A percentile compares a stretch with the other conserved stretches of the same genome.
phyloP scores from a whole-genome alignment of 2,113 vertebrate species.

The Orthonyx spaldingii region DNA sequence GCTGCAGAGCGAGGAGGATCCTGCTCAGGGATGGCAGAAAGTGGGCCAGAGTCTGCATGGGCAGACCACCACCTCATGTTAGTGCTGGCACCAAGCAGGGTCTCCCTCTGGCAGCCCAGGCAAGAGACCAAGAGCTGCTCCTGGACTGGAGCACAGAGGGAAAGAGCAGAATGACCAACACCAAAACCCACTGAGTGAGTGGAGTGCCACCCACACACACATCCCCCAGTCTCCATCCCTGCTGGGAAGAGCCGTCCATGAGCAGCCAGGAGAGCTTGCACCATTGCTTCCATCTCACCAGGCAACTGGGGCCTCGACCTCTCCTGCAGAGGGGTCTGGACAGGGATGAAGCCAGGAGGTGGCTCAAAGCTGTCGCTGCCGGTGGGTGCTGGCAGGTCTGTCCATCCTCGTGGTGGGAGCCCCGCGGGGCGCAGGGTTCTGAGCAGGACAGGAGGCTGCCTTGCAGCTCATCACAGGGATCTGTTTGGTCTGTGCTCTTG shows the following conservation, averaged over 20 bases:
- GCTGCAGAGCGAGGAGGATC: neutral
- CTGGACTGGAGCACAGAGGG: neutral
- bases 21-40: neutral
- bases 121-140: neutral
- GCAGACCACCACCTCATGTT: neutral
- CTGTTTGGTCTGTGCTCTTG: neutral
- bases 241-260: neutral
- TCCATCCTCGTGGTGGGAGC: neutral
- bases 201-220: neutral
- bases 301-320: neutral
- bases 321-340: neutral
- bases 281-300: neutral
- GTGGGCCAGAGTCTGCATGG: neutral
- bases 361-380: neutral
- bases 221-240: neutral
- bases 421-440: fast-evolving
- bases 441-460: neutral
- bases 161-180: neutral
- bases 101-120: neutral
- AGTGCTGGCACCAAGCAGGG: neutral
- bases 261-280: neutral
- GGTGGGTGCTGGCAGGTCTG: neutral
- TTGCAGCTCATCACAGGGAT: neutral
- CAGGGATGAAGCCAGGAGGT: neutral
- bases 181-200: neutral